A percentile compares a stretch with the other conserved stretches of the same genome.
Conservation (phyloP, 2,113 vertebrate genomes). For the Dicentrarchus labrax region DNA sequence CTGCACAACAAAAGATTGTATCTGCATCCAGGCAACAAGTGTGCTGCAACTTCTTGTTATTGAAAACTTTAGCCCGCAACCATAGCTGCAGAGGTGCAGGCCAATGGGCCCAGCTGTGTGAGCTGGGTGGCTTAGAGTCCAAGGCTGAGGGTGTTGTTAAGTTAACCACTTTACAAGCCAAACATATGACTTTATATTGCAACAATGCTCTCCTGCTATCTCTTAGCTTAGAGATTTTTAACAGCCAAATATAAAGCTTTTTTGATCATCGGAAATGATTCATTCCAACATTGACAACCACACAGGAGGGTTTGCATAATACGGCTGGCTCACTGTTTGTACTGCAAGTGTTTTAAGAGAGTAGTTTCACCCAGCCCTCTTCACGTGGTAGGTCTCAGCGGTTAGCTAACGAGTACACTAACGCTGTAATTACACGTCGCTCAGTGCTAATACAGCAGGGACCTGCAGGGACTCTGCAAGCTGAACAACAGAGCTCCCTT, state of each 20-base stretch:
- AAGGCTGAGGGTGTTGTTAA: constrained; percentile 42
- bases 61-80: not conserved
- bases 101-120: constrained; percentile 31
- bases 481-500: constrained; percentile 40
- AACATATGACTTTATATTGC: not conserved
- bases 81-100: constrained; percentile 1
- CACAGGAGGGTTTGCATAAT: not conserved
- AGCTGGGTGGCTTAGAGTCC: constrained; percentile 36
- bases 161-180: constrained; percentile 16
- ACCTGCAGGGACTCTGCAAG: constrained; percentile 24
- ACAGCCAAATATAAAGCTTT: too few relatives aligned
- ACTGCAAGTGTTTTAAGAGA: not conserved
- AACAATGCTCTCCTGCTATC: not conserved
- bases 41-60: constrained; percentile 12
- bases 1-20: not conserved
- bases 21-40: constrained; percentile 43
- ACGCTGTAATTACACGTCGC: constrained; percentile 28
- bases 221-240: not conserved
- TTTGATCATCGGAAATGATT: too few relatives aligned
- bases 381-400: constrained; percentile 6
- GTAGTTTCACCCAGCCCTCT: not conserved
- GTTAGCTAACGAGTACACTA: constrained; percentile 18
- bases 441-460: not conserved
- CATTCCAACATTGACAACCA: not conserved
- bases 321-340: not conserved